Base-by-base conservation (phyloP, 2,888 invertebrate genomes). In the Pomacea canaliculata region DNA sequence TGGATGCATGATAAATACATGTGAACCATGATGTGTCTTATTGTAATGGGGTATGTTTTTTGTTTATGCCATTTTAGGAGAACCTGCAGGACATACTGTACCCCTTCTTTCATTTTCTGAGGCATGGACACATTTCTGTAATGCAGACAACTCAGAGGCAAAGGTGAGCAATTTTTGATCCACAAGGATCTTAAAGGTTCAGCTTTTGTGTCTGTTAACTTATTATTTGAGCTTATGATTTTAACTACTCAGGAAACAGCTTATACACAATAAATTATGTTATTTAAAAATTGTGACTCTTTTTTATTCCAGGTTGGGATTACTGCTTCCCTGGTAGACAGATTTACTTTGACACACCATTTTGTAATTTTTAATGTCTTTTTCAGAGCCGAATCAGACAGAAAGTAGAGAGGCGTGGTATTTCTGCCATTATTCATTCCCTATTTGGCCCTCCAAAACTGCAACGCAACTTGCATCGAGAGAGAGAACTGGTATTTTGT, bases 371-470 rank as follows among this genome's bases (percentile, higher is more conserved):
- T 37, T 37, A 37, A 37, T 37, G 37, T 37, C 37, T 37, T 66
- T 83, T 85, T 71, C 80, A 88, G 87, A 48, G 71, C 56, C 79
- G 81, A 23, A 85, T 88, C n/a, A 80, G 79, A 48, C 79, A 82
- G 23, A 65, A 77, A 19, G 78, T 87, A 16, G 85, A 87, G 37
- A 83, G 87, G 70, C 74, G 75, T 69, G 88, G 88, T 2, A 85
- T 89, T 71, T 82, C 86, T 59, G 87, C 87, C 18, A 80, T 89
- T 27, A 87, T 87, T 51, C 87, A 89, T 73, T 84, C 87, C 71
- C 79, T 91, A 16, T 90, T 90, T 85, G 92, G 91, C 7, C 92
- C 92, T n/a, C 91, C 91, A 27, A 90, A 89, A 78, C 84, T 92
- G 37, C 85, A 89, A 66, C 83, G 83, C 70, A 84, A 87, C 75